These are phyloP conservation scores for Oreocharis arfaki DNA, from an alignment of 2,113 vertebrate genomes.

Conservation along the genomic window DNA sequence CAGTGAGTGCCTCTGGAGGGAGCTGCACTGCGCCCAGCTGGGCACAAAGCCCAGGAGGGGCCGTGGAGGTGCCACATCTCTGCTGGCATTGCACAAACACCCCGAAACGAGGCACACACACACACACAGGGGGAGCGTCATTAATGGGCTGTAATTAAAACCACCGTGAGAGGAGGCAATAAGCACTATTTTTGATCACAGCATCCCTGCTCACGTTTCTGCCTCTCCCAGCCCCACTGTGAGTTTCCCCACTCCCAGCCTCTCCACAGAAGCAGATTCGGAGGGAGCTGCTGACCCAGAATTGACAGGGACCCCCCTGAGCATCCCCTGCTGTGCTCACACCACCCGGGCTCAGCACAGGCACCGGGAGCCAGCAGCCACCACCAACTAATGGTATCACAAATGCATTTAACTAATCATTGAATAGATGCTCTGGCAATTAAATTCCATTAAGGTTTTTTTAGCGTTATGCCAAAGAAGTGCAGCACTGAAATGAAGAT, in stretches of 20 bases:
- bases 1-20: fast-evolving
- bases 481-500: not conserved
- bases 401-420: constrained; percentile 60
- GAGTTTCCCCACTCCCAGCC: too few relatives aligned
- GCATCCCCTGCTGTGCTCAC: constrained; percentile 17
- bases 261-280: not conserved
- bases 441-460: constrained; percentile 65
- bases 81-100: not conserved
- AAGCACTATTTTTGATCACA: not conserved
- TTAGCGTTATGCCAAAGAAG: constrained; percentile 36
- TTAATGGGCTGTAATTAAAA: not conserved
- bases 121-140: not conserved
- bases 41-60: not conserved
- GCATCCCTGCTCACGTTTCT: not conserved
- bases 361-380: constrained; percentile 56
- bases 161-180: not conserved
- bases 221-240: not conserved
- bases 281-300: constrained; percentile 42
- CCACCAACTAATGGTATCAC: constrained; percentile 54
- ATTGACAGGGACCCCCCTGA: not conserved
- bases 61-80: not conserved
- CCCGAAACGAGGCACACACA: fast-evolving
- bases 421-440: constrained; percentile 63
- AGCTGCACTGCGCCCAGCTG: fast-evolving
- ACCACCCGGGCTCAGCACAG: constrained; percentile 37